These are phyloP conservation scores for Plagodis dolabraria DNA, from an alignment of 2,888 invertebrate genomes.

Conservation along the genomic window DNA sequence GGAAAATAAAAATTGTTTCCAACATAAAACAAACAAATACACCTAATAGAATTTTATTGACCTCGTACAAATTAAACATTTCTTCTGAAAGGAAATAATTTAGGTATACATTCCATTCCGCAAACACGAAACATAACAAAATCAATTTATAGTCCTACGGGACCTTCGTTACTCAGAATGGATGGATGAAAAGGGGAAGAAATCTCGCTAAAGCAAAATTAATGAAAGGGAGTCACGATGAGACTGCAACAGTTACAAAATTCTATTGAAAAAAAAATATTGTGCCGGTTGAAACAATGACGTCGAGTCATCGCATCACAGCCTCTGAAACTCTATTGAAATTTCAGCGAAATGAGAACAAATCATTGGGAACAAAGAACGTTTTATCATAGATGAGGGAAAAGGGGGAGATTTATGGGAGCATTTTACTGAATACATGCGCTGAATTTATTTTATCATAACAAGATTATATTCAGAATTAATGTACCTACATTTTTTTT, in stretches of 20 bases:
- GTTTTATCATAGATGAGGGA: slow-evolving; percentile 5
- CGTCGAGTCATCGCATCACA: slow-evolving; percentile 43
- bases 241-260: slow-evolving; percentile 51
- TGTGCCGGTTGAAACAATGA: slow-evolving; percentile 53
- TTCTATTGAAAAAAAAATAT: slow-evolving; percentile 53
- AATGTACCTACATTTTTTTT: too few relatives aligned
- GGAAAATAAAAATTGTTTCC: slow-evolving; percentile 26
- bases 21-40: slow-evolving; percentile 30
- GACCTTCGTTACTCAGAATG: slow-evolving; percentile 50
- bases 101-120: slow-evolving; percentile 24
- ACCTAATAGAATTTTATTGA: slow-evolving; percentile 38
- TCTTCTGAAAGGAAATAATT: slow-evolving; percentile 32
- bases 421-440: not conserved
- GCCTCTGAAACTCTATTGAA: slow-evolving; percentile 39
- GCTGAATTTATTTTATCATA: too few relatives aligned
- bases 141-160: slow-evolving; percentile 57
- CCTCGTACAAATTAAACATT: slow-evolving; percentile 34
- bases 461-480: too few relatives aligned
- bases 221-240: slow-evolving; percentile 60
- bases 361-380: slow-evolving; percentile 5
- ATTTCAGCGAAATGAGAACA: slow-evolving; percentile 29
- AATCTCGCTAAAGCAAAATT: slow-evolving; percentile 53
- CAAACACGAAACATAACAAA: slow-evolving; percentile 59
- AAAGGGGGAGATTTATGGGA: not conserved
- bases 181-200: slow-evolving; percentile 52